Evolutionary conservation across 2,113 vertebrate species (phyloP).

Genomic region (Myiozetetes cayanensis): DNA sequence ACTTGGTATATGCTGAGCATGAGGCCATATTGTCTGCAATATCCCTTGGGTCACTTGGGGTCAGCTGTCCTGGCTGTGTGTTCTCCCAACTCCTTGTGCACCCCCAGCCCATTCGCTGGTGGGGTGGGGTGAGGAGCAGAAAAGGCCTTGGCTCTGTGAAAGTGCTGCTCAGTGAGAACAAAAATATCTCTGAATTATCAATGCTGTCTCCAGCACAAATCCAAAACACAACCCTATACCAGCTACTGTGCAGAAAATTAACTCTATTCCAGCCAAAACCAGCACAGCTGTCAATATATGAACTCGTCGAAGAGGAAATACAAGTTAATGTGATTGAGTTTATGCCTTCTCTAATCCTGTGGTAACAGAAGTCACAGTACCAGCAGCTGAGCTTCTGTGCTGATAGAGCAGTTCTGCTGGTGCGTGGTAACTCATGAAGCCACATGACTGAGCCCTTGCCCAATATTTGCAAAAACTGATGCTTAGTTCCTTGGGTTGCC

Average conservation of each 20-base stretch:
- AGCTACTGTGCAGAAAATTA: background rate
- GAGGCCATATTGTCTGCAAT: rapidly evolving
- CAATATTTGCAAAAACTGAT: background rate
- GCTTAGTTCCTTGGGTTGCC: background rate
- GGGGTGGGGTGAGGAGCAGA: background rate
- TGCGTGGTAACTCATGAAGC: rapidly evolving
- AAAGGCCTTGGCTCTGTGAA: background rate
- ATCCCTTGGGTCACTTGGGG: background rate
- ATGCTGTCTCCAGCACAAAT: rapidly evolving
- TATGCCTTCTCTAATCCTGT: background rate
- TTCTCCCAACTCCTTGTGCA: background rate
- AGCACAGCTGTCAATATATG: background rate
- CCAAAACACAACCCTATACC: background rate
- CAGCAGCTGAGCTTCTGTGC: background rate
- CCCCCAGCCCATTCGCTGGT: background rate
- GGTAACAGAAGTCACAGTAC: rapidly evolving
- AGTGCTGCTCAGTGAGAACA: background rate
- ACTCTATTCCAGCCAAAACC: background rate
- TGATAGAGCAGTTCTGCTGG: background rate
- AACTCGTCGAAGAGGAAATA: background rate
- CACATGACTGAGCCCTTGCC: rapidly evolving
- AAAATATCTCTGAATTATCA: background rate
- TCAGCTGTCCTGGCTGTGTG: background rate
- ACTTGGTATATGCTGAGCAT: rapidly evolving
- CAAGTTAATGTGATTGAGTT: background rate